Evolutionary conservation across 2,113 vertebrate genomes (phyloP).

Genomic region (Cyphomyrus discorhynchus): DNA sequence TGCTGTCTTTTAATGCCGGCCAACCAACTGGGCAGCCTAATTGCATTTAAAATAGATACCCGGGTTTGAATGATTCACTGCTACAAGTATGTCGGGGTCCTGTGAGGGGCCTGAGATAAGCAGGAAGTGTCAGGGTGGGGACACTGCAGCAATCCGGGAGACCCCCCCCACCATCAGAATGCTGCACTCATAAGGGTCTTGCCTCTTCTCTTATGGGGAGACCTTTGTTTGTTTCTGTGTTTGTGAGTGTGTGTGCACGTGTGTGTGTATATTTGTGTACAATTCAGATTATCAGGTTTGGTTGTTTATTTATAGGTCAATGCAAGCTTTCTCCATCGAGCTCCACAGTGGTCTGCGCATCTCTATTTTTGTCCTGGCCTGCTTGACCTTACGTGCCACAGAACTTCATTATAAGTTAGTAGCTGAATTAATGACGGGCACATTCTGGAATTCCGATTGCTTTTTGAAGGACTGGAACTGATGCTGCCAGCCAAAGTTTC

Average conservation of each 20-base stretch:
- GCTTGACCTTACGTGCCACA: neutral
- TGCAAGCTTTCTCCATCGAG: neutral
- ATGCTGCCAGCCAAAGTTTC: slow-evolving; percentile 36
- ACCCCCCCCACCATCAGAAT: neutral
- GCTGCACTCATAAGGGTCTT: slow-evolving; percentile 6
- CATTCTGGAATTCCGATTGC: slow-evolving; percentile 34
- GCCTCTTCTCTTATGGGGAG: neutral
- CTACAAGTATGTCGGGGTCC: slow-evolving; percentile 15
- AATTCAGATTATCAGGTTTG: neutral
- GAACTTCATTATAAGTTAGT: slow-evolving; percentile 38
- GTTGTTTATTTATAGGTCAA: neutral
- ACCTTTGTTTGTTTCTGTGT: neutral
- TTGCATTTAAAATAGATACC: slow-evolving; percentile 26
- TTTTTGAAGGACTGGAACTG: slow-evolving; percentile 37
- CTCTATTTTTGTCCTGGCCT: neutral
- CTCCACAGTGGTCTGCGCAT: neutral
- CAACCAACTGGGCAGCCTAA: slow-evolving; percentile 15
- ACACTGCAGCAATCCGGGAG: neutral
- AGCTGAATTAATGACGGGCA: slow-evolving; percentile 26
- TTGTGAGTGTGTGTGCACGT: neutral
- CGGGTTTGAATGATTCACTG: slow-evolving; percentile 17
- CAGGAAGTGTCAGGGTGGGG: slow-evolving; percentile 10
- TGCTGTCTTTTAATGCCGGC: neutral
- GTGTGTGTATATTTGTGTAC: too few relatives aligned
- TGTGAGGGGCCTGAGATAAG: neutral